Conservation (phyloP, 2,113 vertebrate genomes). For the Nesogale talazaci region DNA sequence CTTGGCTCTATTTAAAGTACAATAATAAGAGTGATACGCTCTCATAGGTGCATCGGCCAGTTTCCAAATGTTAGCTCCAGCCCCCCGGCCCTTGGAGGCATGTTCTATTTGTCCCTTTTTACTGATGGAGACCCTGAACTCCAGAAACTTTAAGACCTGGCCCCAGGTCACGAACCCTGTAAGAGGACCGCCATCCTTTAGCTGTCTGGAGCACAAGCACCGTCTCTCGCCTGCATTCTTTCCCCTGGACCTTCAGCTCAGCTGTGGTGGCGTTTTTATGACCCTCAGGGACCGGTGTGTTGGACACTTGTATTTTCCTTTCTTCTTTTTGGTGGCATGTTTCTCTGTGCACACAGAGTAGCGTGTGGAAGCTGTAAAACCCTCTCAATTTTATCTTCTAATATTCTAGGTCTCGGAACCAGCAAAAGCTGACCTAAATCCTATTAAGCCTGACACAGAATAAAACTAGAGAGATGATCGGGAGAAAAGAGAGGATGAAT, state of each 20-base stretch:
- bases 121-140: background rate
- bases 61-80: conserved; percentile 29
- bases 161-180: background rate
- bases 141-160: background rate
- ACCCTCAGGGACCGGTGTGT: background rate
- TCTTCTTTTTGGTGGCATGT: background rate
- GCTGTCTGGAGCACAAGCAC: background rate
- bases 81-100: background rate
- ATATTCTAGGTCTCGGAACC: conserved; percentile 7
- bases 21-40: background rate
- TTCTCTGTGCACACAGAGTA: background rate
- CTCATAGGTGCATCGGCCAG: background rate
- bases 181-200: background rate
- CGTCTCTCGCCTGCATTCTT: background rate
- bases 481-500: background rate
- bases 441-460: conserved; percentile 47
- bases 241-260: background rate
- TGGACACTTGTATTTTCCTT: background rate
- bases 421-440: conserved; percentile 3
- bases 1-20: conserved; percentile 54
- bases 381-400: background rate
- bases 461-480: background rate
- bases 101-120: conserved; percentile 34
- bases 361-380: background rate
- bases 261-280: conserved; percentile 26